phyloP scores from a whole-genome alignment of 2,113 vertebrate genomes.

The Callipepla squamata region DNA sequence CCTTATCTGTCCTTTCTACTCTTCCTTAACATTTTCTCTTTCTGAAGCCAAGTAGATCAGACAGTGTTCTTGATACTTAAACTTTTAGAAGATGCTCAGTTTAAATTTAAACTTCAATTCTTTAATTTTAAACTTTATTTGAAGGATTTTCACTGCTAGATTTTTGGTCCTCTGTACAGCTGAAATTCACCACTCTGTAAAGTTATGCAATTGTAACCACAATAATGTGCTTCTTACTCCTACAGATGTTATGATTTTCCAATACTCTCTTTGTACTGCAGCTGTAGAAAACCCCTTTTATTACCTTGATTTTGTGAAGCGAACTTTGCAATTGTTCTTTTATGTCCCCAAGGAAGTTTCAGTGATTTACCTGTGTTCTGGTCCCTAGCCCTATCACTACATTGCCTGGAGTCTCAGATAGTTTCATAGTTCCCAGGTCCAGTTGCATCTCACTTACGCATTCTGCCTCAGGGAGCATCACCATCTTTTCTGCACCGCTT shows the following conservation, averaged over 20 bases:
- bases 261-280: background rate
- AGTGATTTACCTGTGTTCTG: background rate
- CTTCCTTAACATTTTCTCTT: background rate
- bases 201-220: background rate
- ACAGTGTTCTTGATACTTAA: background rate
- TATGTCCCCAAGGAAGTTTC: background rate
- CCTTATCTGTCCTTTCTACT: background rate
- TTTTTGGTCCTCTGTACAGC: background rate
- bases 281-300: background rate
- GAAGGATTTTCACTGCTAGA: background rate
- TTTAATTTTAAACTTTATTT: background rate
- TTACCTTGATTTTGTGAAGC: background rate
- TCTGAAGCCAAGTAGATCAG: background rate
- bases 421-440: background rate
- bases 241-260: constrained; percentile 16
- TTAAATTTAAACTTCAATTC: background rate
- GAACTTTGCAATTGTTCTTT: background rate
- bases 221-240: background rate
- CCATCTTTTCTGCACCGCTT: background rate
- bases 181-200: constrained; percentile 8
- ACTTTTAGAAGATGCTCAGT: background rate
- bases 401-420: background rate
- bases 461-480: background rate
- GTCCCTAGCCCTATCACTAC: background rate
- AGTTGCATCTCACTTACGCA: background rate